Evolutionary conservation across 64 coral and sea anemone species (phyloP).

Genomic region (Montipora efflorescens): DNA sequence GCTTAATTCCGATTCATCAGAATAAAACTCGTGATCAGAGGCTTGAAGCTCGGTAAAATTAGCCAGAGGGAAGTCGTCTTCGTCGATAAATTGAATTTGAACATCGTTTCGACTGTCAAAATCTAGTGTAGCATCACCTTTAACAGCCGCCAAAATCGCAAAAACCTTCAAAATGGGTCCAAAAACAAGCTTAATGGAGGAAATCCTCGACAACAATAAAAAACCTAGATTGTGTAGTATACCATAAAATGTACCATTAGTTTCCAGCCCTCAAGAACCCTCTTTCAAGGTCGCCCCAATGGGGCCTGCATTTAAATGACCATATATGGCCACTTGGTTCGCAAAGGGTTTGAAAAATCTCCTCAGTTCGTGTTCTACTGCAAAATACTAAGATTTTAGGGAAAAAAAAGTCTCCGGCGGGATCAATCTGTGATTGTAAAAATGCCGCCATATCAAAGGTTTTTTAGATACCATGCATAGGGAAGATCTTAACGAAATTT

Average conservation of each 20-base stretch:
- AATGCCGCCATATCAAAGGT: too few relatives aligned
- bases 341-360: neutral
- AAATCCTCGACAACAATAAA: neutral
- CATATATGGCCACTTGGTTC: neutral
- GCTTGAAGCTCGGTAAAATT: too few relatives aligned
- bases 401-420: neutral
- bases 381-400: too few relatives aligned
- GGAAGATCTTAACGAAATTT: too few relatives aligned
- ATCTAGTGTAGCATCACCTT: neutral
- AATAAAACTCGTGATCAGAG: too few relatives aligned
- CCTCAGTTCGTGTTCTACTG: too few relatives aligned
- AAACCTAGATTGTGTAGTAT: neutral
- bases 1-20: too few relatives aligned
- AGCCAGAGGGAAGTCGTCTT: too few relatives aligned
- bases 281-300: neutral
- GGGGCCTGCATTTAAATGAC: neutral
- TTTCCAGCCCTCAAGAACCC: neutral
- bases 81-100: too few relatives aligned
- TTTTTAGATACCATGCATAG: too few relatives aligned
- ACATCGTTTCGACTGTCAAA: neutral
- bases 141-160: neutral
- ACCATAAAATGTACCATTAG: neutral
- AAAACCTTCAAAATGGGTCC: neutral
- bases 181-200: too few relatives aligned
- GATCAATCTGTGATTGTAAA: too few relatives aligned